Evolutionary conservation across 2,888 invertebrate genomes (phyloP).

Genomic region (Blastobasis lacticolella): DNA sequence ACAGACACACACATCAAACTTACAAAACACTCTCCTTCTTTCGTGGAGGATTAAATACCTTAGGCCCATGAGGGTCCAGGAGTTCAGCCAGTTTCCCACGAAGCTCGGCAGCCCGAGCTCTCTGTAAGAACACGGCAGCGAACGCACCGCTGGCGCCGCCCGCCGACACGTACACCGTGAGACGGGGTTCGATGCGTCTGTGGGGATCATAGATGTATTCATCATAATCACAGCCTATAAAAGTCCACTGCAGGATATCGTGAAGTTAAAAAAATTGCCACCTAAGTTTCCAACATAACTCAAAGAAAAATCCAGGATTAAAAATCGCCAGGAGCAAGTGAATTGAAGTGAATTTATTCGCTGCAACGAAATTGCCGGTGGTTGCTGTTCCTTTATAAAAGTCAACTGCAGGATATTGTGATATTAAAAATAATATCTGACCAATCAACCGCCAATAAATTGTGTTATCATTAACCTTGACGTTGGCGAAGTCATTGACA

Average conservation of each 20-base stretch:
- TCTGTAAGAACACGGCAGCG: not conserved
- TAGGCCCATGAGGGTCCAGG: slow-evolving; percentile 42
- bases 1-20: no score
- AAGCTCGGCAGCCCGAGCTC: not conserved
- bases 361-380: slow-evolving; percentile 39
- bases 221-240: no score
- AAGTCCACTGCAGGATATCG: no score
- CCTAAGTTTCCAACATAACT: slow-evolving; percentile 33
- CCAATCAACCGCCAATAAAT: no score
- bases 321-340: slow-evolving; percentile 35
- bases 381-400: slow-evolving; percentile 46
- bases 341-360: slow-evolving; percentile 50
- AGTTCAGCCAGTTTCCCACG: slow-evolving; percentile 74
- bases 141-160: slow-evolving; percentile 24
- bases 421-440: no score
- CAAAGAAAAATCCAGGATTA: slow-evolving; percentile 45
- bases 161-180: slow-evolving; percentile 87
- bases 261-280: no score
- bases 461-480: no score
- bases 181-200: slow-evolving; percentile 78
- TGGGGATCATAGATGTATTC: no score
- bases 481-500: no score
- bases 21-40: no score
- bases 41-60: slow-evolving; percentile 17
- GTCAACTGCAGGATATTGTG: no score